Percentiles rank a stretch among this genome's conserved stretches.
phyloP scores from a whole-genome alignment of 2,888 invertebrate species.

The Calameuta filiformis region DNA sequence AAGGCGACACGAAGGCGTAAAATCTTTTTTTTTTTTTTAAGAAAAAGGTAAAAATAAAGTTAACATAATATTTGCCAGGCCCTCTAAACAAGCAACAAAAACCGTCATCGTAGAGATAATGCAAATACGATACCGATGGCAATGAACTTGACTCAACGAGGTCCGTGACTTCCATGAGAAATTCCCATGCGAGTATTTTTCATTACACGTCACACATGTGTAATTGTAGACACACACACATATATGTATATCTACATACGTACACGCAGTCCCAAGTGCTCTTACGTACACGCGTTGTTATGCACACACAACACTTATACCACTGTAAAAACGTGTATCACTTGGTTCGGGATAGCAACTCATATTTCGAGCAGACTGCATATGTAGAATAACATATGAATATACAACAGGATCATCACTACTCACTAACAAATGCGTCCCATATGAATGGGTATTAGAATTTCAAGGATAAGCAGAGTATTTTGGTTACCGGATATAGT shows the following conservation, averaged over 20 bases:
- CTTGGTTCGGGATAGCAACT: not conserved
- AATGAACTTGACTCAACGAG: constrained; percentile 47
- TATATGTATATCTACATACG: too few species aligned
- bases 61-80: not conserved
- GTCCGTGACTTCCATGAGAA: constrained; percentile 52
- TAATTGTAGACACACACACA: not conserved
- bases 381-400: not conserved
- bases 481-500: not conserved
- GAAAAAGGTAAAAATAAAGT: not conserved
- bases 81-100: not conserved
- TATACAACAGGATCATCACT: not conserved
- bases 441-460: not conserved
- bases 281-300: not conserved
- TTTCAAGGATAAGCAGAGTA: not conserved
- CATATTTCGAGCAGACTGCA: not conserved
- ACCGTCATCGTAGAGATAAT: not conserved
- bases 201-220: constrained; percentile 11
- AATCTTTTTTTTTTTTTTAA: not conserved
- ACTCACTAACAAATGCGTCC: not conserved
- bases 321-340: not conserved
- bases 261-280: too few species aligned
- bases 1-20: not conserved
- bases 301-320: not conserved
- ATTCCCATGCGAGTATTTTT: constrained; percentile 52
- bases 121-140: constrained; percentile 29